Conservation (phyloP, 2,113 vertebrate species). For the Machaerirhynchus nigripectus region DNA sequence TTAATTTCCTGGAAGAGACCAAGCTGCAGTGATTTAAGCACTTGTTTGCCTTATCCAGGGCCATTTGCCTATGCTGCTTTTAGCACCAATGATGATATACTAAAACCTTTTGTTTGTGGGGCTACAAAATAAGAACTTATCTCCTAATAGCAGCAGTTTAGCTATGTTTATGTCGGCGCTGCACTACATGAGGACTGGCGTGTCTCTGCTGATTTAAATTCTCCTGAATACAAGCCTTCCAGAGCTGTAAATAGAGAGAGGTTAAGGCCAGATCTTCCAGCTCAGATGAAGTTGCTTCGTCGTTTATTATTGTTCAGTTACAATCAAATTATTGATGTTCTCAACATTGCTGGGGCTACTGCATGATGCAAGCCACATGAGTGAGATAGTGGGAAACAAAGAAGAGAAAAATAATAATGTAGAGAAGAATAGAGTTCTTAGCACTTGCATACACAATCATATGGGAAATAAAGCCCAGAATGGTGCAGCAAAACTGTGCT, state of each 20-base stretch:
- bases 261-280: conserved; percentile 44
- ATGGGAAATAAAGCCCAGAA: conserved; percentile 7
- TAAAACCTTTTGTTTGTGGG: conserved; percentile 50
- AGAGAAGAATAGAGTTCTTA: conserved; percentile 7
- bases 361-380: background rate
- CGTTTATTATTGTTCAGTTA: conserved; percentile 16
- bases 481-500: background rate
- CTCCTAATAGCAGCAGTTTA: conserved; percentile 58
- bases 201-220: conserved; percentile 35
- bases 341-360: background rate
- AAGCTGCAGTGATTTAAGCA: conserved; percentile 25
- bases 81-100: conserved; percentile 44
- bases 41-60: conserved; percentile 26
- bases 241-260: conserved; percentile 28
- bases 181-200: background rate
- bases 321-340: conserved; percentile 34
- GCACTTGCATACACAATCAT: background rate
- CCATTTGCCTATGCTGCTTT: conserved; percentile 42
- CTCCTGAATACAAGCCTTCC: conserved; percentile 3
- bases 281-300: conserved; percentile 25
- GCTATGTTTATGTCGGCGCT: conserved; percentile 8
- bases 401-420: conserved; percentile 10
- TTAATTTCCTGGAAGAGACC: conserved; percentile 52
- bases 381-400: conserved; percentile 43
- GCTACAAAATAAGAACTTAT: conserved; percentile 62